These are phyloP conservation scores for Meloidogyne exigua DNA, from an alignment of 1,140 invertebrate genomes.

Conservation along the genomic window DNA sequence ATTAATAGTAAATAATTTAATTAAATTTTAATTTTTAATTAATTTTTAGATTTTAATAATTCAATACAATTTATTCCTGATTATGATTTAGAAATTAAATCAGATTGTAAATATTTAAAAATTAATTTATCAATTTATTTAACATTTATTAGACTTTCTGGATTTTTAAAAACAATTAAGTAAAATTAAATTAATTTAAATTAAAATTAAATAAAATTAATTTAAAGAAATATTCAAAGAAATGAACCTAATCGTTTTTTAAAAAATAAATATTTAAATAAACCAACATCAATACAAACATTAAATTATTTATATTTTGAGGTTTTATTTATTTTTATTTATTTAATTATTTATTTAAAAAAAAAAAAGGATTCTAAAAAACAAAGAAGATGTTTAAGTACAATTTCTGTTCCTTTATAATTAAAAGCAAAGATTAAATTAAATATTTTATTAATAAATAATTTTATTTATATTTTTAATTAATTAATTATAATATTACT, in stretches of 20 bases:
- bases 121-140: slow-evolving; percentile 47
- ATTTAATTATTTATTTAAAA: not conserved
- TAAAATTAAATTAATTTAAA: slow-evolving; percentile 9
- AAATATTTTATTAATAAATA: not conserved
- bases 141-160: slow-evolving; percentile 25
- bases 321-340: not conserved
- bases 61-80: slow-evolving; percentile 51
- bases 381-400: slow-evolving; percentile 17
- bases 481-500: too few species aligned
- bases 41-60: not conserved
- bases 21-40: slow-evolving; percentile 21
- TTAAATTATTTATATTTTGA: not conserved
- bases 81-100: slow-evolving; percentile 46
- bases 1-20: slow-evolving; percentile 17
- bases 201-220: not conserved
- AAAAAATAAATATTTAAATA: not conserved
- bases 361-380: slow-evolving; percentile 2
- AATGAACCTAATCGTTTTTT: not conserved
- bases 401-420: slow-evolving; percentile 11
- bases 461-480: too few species aligned
- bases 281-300: not conserved
- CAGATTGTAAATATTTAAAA: slow-evolving; percentile 51
- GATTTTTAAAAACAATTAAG: slow-evolving; percentile 30
- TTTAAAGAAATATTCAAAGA: not conserved
- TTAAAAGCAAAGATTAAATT: not conserved